Evolutionary conservation across 2,888 invertebrate species (phyloP), one percentile per base, ranked within the genome.

Genomic region (Tetragnatha montana): DNA sequence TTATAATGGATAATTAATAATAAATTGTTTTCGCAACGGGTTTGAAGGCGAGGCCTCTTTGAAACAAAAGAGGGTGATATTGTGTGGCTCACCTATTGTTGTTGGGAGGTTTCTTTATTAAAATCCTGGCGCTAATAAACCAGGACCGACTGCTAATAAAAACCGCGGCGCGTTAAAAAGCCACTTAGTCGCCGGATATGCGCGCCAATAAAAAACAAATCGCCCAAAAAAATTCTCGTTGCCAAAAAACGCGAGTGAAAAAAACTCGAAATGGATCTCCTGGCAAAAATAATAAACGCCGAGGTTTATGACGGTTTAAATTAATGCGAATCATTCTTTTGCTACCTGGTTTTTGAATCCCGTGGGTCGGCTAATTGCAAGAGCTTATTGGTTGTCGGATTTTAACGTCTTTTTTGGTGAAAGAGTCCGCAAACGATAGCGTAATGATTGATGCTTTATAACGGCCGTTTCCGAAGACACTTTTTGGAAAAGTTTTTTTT

Each of bases 1-100:
- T 89, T 89, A 89, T 89, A 89, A 89, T 89, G 89, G 81, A 89
- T 85, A 89, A 89, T 89, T 89, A 89, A 89, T 89, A 89, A 85
- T 89, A 89, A 89, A 89, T 89, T 89, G 85, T 89, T 71, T 76
- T 81, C 81, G 76, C 74, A 85, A 81, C 84, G 75, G 19, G 12
- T 60, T 76, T 22, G 50, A 71, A 47, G 70, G 22, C 71, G 71
- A 78, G 80, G 50, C 14, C 35, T 35, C 35, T 35, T 35, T 21
- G 47, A 89, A 76, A 89, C 89, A 89, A 89, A 70, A 70, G 89
- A 35, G 14, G 14, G 8, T 19, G 47, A 73, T 75, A 81, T 47
- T 81, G 85, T 89, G 85, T 81, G 81, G 85, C 81, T 21, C 73
- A 35, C 51, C 73, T 22, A 17, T 50, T 76, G 50, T 85, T 89